These are phyloP conservation scores for Aphodius granarius DNA, from an alignment of 2,888 invertebrate genomes.

Conservation along the genomic window DNA sequence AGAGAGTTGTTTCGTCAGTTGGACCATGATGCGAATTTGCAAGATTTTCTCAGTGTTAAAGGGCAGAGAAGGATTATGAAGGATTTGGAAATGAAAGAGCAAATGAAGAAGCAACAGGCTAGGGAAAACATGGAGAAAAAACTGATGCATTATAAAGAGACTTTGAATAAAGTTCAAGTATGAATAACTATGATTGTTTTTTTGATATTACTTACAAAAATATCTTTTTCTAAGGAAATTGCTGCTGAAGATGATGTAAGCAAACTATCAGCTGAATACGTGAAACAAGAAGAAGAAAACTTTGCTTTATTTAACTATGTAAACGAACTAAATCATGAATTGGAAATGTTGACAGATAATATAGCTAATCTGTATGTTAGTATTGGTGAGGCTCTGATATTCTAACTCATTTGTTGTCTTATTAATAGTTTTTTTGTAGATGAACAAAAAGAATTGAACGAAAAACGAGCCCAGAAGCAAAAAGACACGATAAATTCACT, in stretches of 20 bases:
- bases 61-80: slow-evolving; percentile 75
- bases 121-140: slow-evolving; percentile 71
- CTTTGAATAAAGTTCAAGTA: slow-evolving; percentile 66
- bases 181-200: background rate
- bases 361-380: slow-evolving; percentile 64
- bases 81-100: slow-evolving; percentile 73
- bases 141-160: slow-evolving; percentile 72
- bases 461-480: slow-evolving; percentile 61
- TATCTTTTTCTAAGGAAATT: slow-evolving; percentile 49
- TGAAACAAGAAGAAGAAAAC: slow-evolving; percentile 87
- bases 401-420: background rate
- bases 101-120: slow-evolving; percentile 68
- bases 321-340: slow-evolving; percentile 84
- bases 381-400: slow-evolving; percentile 57
- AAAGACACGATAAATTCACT: slow-evolving; percentile 62
- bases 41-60: slow-evolving; percentile 83
- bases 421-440: slow-evolving; percentile 47
- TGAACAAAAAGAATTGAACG: slow-evolving; percentile 62
- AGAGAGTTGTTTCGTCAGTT: slow-evolving; percentile 82
- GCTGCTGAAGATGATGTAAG: slow-evolving; percentile 69
- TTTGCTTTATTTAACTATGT: slow-evolving; percentile 91
- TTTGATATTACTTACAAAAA: too few relatives aligned
- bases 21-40: slow-evolving; percentile 82
- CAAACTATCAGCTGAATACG: slow-evolving; percentile 72
- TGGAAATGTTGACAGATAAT: slow-evolving; percentile 72